Evolutionary conservation across 2,113 vertebrate species (phyloP).

Genomic region (Propithecus coquereli): DNA sequence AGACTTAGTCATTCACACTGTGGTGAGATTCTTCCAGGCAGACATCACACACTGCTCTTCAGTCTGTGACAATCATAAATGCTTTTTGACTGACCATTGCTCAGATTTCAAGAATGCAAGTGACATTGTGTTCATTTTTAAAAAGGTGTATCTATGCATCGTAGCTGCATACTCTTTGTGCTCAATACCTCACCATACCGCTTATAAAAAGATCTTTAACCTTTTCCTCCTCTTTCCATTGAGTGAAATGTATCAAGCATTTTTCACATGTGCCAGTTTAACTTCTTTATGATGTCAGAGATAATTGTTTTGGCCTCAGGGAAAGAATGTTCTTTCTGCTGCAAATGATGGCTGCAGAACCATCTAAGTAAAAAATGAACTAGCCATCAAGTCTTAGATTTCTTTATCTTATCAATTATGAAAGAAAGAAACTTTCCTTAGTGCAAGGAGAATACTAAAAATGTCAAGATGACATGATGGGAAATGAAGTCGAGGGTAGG

Average conservation of each 20-base stretch:
- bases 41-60: neutral
- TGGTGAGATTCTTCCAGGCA: neutral
- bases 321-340: constrained; percentile 77
- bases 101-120: neutral
- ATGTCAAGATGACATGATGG: constrained; percentile 42
- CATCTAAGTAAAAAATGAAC: constrained; percentile 76
- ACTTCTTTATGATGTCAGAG: constrained; percentile 78
- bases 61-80: neutral
- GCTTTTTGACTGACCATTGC: neutral
- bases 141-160: neutral
- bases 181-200: constrained; percentile 21
- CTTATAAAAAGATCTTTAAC: constrained; percentile 60
- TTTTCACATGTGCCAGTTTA: constrained; percentile 65
- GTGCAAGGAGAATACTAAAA: constrained; percentile 65
- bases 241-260: constrained; percentile 69
- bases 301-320: constrained; percentile 82
- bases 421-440: constrained; percentile 68
- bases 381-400: constrained; percentile 68
- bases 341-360: constrained; percentile 65
- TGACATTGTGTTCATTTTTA: neutral
- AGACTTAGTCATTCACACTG: neutral
- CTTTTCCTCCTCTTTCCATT: constrained; percentile 53
- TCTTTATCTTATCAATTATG: constrained; percentile 80
- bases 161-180: neutral
- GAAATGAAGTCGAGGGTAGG: neutral